phyloP scores from a whole-genome alignment of 2,797 vertebrate species.

The Malurus leucopterus region DNA sequence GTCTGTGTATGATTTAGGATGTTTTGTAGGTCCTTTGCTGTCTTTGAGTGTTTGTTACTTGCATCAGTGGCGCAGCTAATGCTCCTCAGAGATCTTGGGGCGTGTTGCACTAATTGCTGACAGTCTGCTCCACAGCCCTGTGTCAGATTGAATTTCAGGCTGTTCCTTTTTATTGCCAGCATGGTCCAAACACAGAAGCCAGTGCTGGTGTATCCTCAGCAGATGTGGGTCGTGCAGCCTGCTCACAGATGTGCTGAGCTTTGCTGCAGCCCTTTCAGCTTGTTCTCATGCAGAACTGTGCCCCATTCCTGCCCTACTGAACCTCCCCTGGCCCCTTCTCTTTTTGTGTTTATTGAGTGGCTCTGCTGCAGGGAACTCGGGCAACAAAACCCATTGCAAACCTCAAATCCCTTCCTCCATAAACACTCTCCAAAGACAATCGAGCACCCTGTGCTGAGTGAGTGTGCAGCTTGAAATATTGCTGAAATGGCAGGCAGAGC shows the following conservation, averaged over 20 bases:
- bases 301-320: not conserved
- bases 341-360: not conserved
- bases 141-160: not conserved
- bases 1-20: not conserved
- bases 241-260: not conserved
- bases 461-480: not conserved
- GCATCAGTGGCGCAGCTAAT: not conserved
- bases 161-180: not conserved
- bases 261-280: not conserved
- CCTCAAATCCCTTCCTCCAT: not conserved
- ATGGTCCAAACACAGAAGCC: not conserved
- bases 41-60: not conserved
- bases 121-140: not conserved
- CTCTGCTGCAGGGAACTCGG: not conserved
- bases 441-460: not conserved
- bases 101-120: not conserved
- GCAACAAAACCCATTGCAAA: not conserved
- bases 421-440: not conserved
- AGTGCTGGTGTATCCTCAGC: not conserved
- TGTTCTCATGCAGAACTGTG: not conserved
- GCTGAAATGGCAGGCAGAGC: slow-evolving; percentile 24
- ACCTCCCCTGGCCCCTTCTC: not conserved
- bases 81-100: not conserved
- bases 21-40: not conserved
- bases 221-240: not conserved